These are phyloP conservation scores for Bos javanicus DNA, from an alignment of 2,113 vertebrate species.

Conservation along the genomic window DNA sequence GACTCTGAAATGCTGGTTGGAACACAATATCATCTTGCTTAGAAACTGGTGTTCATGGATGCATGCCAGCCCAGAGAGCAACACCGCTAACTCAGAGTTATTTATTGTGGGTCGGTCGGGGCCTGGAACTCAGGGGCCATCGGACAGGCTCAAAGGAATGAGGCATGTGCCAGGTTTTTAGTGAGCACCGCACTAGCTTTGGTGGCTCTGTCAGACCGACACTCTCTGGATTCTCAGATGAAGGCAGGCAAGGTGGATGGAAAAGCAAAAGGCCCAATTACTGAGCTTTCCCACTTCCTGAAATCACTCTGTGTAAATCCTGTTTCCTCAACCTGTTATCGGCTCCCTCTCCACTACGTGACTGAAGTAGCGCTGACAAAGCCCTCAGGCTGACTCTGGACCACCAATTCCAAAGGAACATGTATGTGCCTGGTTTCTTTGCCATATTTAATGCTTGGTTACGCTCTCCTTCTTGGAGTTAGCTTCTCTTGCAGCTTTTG, in stretches of 20 bases:
- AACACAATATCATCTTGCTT: not conserved
- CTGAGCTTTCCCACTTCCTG: not conserved
- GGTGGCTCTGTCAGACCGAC: not conserved
- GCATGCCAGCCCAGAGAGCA: not conserved
- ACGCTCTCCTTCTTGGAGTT: not conserved
- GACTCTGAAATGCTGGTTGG: not conserved
- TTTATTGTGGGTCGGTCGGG: not conserved
- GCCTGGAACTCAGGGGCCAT: too few species aligned
- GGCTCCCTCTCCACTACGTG: not conserved
- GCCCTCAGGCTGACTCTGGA: not conserved
- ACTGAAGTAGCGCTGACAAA: not conserved
- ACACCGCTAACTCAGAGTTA: not conserved
- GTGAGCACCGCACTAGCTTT: not conserved
- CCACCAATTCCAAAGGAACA: not conserved
- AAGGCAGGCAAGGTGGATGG: not conserved
- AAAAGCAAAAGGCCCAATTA: not conserved
- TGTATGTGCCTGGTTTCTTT: not conserved
- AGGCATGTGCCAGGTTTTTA: not conserved
- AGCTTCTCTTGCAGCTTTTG: not conserved
- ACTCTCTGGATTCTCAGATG: not conserved
- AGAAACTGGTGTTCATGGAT: not conserved
- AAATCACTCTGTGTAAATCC: not conserved
- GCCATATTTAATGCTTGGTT: not conserved
- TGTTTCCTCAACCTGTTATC: not conserved
- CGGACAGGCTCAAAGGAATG: not conserved